Evolutionary conservation across 2,888 invertebrate species (phyloP), one percentile per base, ranked within the genome.

Genomic region (Drosophila suboccidentalis): DNA sequence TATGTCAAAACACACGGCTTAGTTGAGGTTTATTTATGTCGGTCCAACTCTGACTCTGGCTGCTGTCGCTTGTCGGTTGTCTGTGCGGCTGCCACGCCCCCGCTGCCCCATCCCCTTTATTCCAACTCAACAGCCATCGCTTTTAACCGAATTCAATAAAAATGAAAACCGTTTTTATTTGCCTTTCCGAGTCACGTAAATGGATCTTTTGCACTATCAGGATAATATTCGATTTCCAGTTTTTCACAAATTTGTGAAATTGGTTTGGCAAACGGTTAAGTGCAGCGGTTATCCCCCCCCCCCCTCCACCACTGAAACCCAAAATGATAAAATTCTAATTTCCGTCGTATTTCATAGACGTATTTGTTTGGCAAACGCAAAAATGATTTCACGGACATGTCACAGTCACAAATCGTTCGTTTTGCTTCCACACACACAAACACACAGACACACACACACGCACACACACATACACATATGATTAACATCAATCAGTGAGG

Each of bases 1-100:
- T 89, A 88, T 89, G 90, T 89, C 90, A 89, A 85, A 85, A 85
- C 86, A 85, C 82, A 89, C 82, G 79, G 79, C 88, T 85, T 87
- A 89, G 86, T 85, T 85, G 88, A 89, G 89, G 89, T 85, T 89
- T 85, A 89, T 89, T 89, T 89, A 87, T 80, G 89, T 80, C 75
- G 87, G 87, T 84, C 70, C 59, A 66, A 53, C 64, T 74, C 69
- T 53, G 43, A 49, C 70, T 66, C 55, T 39, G 22, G n/a, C 50
- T 54, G 2, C 54, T 49, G 17, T 36, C 15, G 29, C 11, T 10
- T 49, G 17, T 36, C 15, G 29, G n/a, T 8, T 39, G 46, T 36
- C 8, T 47, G 26, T 22, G 29, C 38, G 36, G 0, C 32, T 50
- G 32, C 38, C 60, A 19, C 50, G 51, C 43, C 41, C 26, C 34